Evolutionary conservation across 1,140 invertebrate genomes (phyloP).

Genomic region (Manduca sexta): DNA sequence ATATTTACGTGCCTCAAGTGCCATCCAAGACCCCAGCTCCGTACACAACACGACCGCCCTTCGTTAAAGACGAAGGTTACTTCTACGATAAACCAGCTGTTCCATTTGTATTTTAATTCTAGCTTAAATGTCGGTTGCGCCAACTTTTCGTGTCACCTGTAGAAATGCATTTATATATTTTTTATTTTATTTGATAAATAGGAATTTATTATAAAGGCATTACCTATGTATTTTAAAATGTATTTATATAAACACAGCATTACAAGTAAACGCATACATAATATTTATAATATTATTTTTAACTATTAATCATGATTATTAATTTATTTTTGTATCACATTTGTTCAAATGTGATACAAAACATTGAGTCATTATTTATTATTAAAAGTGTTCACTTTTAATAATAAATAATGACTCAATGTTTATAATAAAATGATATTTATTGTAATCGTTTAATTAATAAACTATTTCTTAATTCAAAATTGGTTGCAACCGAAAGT

Average conservation of each 20-base stretch:
- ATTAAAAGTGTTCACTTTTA: too few relatives aligned
- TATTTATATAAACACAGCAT: too few relatives aligned
- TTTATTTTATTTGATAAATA: conserved; percentile 1
- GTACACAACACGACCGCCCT: conserved; percentile 43
- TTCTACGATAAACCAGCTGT: conserved; percentile 57
- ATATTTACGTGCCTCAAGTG: conserved; percentile 19
- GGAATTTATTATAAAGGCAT: background rate
- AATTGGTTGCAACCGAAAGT: conserved; percentile 1
- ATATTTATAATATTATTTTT: too few relatives aligned
- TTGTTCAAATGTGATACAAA: too few relatives aligned
- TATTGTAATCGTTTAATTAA: too few relatives aligned
- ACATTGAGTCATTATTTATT: background rate
- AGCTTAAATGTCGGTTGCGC: conserved; percentile 4
- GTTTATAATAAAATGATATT: background rate
- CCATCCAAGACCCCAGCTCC: conserved; percentile 15
- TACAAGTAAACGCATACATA: too few relatives aligned
- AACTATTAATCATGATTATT: too few relatives aligned
- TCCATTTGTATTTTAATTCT: conserved; percentile 56
- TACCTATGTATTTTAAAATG: background rate
- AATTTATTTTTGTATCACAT: too few relatives aligned
- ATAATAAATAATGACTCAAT: too few relatives aligned
- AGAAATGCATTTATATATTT: background rate
- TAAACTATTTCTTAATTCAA: background rate
- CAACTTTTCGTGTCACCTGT: background rate
- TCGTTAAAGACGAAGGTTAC: conserved; percentile 48